Percentiles rank a stretch among this genome's conserved stretches.
phyloP scores from a whole-genome alignment of 2,888 invertebrate genomes.

The Psococerastis gibbosa region DNA sequence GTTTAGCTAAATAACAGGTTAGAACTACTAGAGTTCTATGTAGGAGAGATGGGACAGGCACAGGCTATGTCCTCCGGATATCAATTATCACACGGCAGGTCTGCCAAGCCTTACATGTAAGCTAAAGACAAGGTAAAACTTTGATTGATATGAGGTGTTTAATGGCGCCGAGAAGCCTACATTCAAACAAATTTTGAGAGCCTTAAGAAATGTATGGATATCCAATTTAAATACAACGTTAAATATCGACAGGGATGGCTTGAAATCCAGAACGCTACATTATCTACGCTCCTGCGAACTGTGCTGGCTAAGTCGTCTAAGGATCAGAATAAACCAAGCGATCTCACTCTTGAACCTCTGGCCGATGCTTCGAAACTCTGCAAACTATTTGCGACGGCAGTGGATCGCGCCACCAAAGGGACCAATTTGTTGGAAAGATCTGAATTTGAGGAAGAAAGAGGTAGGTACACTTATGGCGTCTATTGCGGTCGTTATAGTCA shows the following conservation, averaged over 20 bases:
- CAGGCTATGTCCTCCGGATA: no score
- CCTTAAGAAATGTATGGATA: no score
- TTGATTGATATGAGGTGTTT: no score
- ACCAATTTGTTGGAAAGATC: background rate
- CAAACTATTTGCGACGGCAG: constrained; percentile 4
- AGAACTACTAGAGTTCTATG: no score
- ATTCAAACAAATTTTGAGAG: no score
- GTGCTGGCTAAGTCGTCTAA: constrained; percentile 42
- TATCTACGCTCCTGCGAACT: constrained; percentile 43
- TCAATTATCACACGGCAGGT: no score
- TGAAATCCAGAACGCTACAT: constrained; percentile 46
- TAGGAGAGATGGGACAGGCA: no score
- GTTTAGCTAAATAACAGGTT: no score
- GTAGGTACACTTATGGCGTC: background rate
- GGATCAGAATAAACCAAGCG: constrained; percentile 28
- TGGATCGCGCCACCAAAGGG: constrained; percentile 1
- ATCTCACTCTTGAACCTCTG: background rate
- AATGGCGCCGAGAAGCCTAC: no score
- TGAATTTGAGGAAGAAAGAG: constrained; percentile 6
- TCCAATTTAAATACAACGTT: no score
- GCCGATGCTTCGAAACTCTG: constrained; percentile 3
- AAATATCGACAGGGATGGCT: constrained; percentile 81
- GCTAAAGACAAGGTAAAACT: no score
- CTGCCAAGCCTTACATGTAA: no score
- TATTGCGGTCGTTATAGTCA: background rate